Percentiles rank a stretch among this genome's conserved stretches.
phyloP scores from a whole-genome alignment of 2,113 vertebrate genomes.

The Bos javanicus region DNA sequence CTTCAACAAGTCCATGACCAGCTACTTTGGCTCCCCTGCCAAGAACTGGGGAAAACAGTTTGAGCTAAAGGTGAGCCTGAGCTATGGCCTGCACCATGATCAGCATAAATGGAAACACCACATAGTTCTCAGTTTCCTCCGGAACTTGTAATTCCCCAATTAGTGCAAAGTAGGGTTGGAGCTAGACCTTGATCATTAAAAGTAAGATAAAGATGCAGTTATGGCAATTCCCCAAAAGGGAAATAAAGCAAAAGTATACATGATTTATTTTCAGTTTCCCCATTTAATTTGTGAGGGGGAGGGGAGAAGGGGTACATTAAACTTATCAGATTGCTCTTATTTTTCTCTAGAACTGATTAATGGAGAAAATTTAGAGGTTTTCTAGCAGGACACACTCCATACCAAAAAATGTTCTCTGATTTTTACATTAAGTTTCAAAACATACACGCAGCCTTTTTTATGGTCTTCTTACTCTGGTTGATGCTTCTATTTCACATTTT shows the following conservation, averaged over 20 bases:
- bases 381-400: neutral
- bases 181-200: neutral
- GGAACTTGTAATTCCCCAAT: neutral
- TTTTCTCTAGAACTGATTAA: neutral
- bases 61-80: neutral
- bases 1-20: neutral
- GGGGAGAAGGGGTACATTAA: neutral
- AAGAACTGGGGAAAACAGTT: neutral
- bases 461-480: neutral
- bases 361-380: neutral
- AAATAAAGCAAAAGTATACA: neutral
- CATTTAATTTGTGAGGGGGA: neutral
- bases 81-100: neutral
- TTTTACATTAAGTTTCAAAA: neutral
- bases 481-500: neutral
- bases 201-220: neutral
- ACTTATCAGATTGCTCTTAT: neutral
- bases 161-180: neutral
- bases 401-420: neutral
- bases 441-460: neutral
- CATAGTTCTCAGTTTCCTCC: neutral
- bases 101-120: neutral
- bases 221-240: neutral
- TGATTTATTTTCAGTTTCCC: neutral
- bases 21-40: neutral